phyloP scores from a whole-genome alignment of 1,140 invertebrate genomes.

The Zaprionus ornatus region DNA sequence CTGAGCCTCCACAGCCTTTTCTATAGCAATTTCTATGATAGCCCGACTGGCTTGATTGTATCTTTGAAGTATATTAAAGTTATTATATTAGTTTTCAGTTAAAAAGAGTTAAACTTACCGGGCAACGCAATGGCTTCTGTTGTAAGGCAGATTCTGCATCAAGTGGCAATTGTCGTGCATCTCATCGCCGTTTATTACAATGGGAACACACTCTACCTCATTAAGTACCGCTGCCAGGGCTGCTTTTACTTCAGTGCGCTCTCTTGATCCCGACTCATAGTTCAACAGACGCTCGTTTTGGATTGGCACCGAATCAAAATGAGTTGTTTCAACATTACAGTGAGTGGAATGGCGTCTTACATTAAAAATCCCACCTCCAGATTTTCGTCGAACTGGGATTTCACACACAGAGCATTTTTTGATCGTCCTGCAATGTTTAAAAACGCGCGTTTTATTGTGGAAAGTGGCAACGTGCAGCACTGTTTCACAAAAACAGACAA shows the following conservation, averaged over 20 bases:
- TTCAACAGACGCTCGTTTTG: constrained; percentile 91
- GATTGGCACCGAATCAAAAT: constrained; percentile 42
- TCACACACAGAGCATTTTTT: neutral
- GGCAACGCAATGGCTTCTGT: constrained; percentile 43
- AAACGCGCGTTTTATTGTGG: neutral
- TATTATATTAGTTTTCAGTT: neutral
- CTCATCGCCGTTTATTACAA: constrained; percentile 95
- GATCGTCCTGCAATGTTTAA: neutral
- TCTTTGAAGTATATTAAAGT: neutral
- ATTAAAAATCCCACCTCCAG: neutral
- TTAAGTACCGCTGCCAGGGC: constrained; percentile 86
- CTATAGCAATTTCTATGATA: constrained; percentile 92
- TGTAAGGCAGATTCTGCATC: constrained; percentile 47
- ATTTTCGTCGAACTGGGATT: neutral
- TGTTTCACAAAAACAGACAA: neutral
- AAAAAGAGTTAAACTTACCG: constrained; percentile 19
- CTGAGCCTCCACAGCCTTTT: constrained; percentile 93
- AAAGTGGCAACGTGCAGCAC: neutral
- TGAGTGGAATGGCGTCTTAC: neutral
- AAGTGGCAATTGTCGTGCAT: constrained; percentile 85
- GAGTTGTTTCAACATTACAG: constrained; percentile 22
- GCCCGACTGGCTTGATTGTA: constrained; percentile 90
- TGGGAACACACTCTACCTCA: constrained; percentile 91
- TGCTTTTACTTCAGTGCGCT: constrained; percentile 90
- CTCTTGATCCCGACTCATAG: constrained; percentile 92